A percentile compares a stretch with the other conserved stretches of the same genome.
phyloP scores from a whole-genome alignment of 2,888 invertebrate species.

The Caenorhabditis sp. region DNA sequence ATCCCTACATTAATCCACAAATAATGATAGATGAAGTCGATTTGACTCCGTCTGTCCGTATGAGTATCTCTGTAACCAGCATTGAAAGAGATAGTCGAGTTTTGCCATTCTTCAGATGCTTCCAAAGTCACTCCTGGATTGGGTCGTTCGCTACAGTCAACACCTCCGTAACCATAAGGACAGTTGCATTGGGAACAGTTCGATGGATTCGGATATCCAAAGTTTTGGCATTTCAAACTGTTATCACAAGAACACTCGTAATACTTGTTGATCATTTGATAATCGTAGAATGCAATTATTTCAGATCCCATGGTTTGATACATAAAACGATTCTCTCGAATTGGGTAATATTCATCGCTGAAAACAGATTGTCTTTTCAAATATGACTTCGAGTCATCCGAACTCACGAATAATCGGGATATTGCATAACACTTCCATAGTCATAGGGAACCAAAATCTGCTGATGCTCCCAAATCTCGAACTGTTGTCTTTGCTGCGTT shows the following conservation, averaged over 20 bases:
- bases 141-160: conserved; percentile 20
- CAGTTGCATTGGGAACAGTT: conserved; percentile 51
- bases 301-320: conserved; percentile 18
- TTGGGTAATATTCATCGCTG: conserved; percentile 10
- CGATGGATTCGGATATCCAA: conserved; percentile 37
- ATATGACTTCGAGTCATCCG: neutral
- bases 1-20: conserved; percentile 41
- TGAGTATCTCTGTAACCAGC: neutral
- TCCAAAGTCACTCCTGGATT: conserved; percentile 12
- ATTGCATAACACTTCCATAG: conserved; percentile 57
- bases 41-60: neutral
- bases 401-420: conserved; percentile 1
- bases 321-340: conserved; percentile 8
- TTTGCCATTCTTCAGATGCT: conserved; percentile 16
- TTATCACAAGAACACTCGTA: conserved; percentile 35
- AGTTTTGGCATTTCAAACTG: conserved; percentile 5
- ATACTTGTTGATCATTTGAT: conserved; percentile 46
- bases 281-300: conserved; percentile 40
- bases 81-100: conserved; percentile 3
- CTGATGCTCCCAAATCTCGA: conserved; percentile 1
- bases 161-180: conserved; percentile 43
- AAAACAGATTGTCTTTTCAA: conserved; percentile 1
- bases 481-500: conserved; percentile 8
- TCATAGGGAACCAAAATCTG: conserved; percentile 36
- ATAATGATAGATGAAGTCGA: conserved; percentile 36